Base-by-base conservation (phyloP, 2,888 invertebrate genomes). In the Terebella lapidaria region DNA sequence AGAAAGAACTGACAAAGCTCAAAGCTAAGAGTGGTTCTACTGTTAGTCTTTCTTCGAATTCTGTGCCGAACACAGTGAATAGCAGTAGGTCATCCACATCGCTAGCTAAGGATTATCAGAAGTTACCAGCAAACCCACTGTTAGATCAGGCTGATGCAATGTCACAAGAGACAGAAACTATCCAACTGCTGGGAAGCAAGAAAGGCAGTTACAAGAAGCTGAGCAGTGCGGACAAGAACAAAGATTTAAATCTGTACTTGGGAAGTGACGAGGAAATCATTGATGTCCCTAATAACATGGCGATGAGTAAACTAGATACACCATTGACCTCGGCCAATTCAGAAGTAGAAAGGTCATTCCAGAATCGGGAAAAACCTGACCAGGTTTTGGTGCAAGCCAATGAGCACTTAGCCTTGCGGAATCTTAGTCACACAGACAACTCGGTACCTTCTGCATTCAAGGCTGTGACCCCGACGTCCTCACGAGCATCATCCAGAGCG, bases 401-500 rank as follows among this genome's bases (percentile, higher is more conserved):
- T 22, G 65, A 65, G 35, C 62, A 65, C 47, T 51, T 65, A 4
- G 58, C 58, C 2, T 56, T 65, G 42, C 55, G 65, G 4, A 63
- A 58, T 24, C 57, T 60, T 22, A 51, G 57, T 28, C 49, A 55
- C 42, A 20, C 28, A 5, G 60, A 57, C 2, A 54, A 58, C 28
- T 56, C 28, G 5, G 27, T 26, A 27, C 71, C 70, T 15, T 67
- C 67, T 0, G 74, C 74, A 49, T 67, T 74, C 47, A 68, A 69
- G 29, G 71, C 70, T 20, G 60, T 74, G 26, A 59, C 73, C 18
- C 61, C 68, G 2, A 70, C 67, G 1, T 66, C 67, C 2, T 74
- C 72, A 66, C 64, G 61, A 28, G 63, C 67, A 4, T 59, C 63
- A 26, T 61, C 62, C 15, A 54, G 67, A 3, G 68, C 68, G 4